Conservation (phyloP, 23 tunicate genomes). For the Oikopleura dioica region DNA sequence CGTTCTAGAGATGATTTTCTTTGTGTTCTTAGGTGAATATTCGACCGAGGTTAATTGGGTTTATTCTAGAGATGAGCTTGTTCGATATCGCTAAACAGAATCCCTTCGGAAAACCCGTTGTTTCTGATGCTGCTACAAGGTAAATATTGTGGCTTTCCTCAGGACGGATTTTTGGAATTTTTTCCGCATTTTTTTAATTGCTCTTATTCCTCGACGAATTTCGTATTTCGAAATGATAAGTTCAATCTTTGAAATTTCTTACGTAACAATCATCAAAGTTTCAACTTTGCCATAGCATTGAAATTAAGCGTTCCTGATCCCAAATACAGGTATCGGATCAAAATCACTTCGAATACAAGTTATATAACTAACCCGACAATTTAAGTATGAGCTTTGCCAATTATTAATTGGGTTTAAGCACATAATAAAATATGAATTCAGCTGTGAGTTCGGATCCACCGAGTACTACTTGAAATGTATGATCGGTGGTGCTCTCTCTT, state of each 20-base stretch:
- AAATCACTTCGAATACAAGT: too few relatives aligned
- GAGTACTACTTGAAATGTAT: constrained; percentile 72
- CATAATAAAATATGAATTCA: too few relatives aligned
- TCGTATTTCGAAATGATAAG: neutral
- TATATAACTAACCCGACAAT: too few relatives aligned
- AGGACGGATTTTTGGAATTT: neutral
- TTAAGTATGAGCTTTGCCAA: too few relatives aligned
- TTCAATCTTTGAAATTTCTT: neutral
- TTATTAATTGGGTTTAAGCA: too few relatives aligned
- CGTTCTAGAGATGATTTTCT: too few relatives aligned
- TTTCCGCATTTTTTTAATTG: neutral
- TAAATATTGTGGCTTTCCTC: neutral
- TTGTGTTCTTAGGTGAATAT: too few relatives aligned
- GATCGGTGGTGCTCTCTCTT: constrained; percentile 70
- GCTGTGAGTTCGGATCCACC: constrained; percentile 90
- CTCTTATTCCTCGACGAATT: neutral
- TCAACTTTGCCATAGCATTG: too few relatives aligned
- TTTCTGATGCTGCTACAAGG: neutral
- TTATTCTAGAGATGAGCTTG: neutral
- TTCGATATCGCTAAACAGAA: neutral
- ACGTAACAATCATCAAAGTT: too few relatives aligned
- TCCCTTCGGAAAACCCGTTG: neutral
- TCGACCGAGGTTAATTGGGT: too few relatives aligned
- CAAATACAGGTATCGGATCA: too few relatives aligned
- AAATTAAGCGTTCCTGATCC: too few relatives aligned